phyloP scores from a whole-genome alignment of 2,888 invertebrate genomes.

The Machimus rusticus region DNA sequence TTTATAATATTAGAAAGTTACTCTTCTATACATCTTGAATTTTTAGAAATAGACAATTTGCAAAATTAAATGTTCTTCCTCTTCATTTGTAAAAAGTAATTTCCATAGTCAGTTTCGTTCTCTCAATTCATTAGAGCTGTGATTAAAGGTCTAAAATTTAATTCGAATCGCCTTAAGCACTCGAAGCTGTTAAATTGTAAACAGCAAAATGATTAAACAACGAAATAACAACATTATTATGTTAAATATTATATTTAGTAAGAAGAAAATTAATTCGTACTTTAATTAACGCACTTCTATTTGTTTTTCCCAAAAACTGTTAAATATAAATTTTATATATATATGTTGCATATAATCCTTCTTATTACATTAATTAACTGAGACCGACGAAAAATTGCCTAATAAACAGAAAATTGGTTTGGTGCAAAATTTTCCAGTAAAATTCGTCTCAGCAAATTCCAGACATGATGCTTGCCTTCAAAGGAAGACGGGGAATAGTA shows the following conservation, averaged over 20 bases:
- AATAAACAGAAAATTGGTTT: conserved; percentile 2
- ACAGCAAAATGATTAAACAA: not conserved
- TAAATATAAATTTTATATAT: not conserved
- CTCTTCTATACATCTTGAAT: too few relatives aligned
- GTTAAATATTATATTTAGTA: not conserved
- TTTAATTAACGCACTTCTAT: not conserved
- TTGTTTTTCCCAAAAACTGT: not conserved
- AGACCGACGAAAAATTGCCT: not conserved
- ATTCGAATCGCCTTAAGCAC: not conserved
- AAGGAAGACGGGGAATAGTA: not conserved
- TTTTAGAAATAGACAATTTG: too few relatives aligned
- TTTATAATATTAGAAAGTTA: too few relatives aligned
- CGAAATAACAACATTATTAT: not conserved
- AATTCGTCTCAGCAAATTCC: conserved; percentile 4
- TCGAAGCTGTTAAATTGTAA: not conserved
- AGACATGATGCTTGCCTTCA: not conserved
- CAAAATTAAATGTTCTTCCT: not conserved
- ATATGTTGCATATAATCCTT: not conserved
- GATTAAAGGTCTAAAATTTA: not conserved
- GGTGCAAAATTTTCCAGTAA: not conserved
- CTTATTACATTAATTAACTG: not conserved
- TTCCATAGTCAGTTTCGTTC: not conserved
- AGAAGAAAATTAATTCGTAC: not conserved
- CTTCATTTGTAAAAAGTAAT: not conserved
- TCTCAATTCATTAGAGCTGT: too few relatives aligned